Evolutionary conservation across 2,888 invertebrate genomes (phyloP).

Genomic region (Sicus ferrugineus): DNA sequence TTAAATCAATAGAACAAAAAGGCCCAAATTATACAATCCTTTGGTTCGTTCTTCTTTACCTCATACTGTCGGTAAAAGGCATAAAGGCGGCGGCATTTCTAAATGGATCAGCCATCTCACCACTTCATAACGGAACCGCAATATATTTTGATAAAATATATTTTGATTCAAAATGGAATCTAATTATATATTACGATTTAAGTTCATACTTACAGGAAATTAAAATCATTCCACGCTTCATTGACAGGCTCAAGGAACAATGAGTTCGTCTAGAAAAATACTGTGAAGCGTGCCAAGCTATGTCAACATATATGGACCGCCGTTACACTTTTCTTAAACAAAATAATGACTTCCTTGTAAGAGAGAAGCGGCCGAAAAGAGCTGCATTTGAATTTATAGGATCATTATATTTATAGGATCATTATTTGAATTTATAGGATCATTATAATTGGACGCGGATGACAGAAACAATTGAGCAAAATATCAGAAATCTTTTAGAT

Average conservation of each 20-base stretch:
- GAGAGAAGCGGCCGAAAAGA: conserved; percentile 6
- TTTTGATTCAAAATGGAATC: conserved; percentile 29
- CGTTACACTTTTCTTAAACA: conserved; percentile 2
- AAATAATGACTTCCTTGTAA: conserved; percentile 11
- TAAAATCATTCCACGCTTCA: not conserved
- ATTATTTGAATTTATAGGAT: too few species aligned
- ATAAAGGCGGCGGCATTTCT: too few species aligned
- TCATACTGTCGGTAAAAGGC: too few species aligned
- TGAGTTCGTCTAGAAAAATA: not conserved
- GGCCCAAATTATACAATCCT: too few species aligned
- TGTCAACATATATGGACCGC: not conserved
- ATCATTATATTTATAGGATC: too few species aligned
- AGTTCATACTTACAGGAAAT: conserved; percentile 7
- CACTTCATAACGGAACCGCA: too few species aligned
- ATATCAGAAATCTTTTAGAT: conserved; percentile 26
- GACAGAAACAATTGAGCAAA: conserved; percentile 26
- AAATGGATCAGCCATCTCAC: too few species aligned
- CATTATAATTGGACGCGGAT: conserved; percentile 24
- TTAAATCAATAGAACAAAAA: too few species aligned
- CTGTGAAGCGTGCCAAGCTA: not conserved
- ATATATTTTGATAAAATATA: too few species aligned
- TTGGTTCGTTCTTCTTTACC: too few species aligned
- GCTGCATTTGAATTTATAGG: conserved; percentile 9
- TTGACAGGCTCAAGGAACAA: not conserved
- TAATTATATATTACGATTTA: conserved; percentile 14